Percentiles rank a stretch among this genome's conserved stretches.
phyloP scores from a whole-genome alignment of 30 jellyfish, hydroid and myxozoan species.

The Chironex yamaguchii region DNA sequence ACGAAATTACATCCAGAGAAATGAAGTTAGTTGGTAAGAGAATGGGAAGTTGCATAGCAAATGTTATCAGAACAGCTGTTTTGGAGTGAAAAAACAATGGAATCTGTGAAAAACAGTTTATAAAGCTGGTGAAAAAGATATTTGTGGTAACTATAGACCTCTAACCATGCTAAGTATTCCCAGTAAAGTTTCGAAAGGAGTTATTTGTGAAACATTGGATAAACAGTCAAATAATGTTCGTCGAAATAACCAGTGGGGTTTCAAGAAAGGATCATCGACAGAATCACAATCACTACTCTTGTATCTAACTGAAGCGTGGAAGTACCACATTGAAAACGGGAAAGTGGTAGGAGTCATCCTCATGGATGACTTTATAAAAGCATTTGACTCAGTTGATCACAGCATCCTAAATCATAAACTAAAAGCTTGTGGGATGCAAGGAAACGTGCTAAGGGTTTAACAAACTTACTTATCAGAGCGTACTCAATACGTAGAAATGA shows the following conservation, averaged over 20 bases:
- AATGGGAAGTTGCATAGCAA: slow-evolving; percentile 7
- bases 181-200: slow-evolving; percentile 49
- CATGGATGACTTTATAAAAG: slow-evolving; percentile 67
- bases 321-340: slow-evolving; percentile 33
- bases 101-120: slow-evolving; percentile 10
- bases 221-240: slow-evolving; percentile 36
- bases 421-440: slow-evolving; percentile 47
- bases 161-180: slow-evolving; percentile 53
- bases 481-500: slow-evolving; percentile 36
- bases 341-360: slow-evolving; percentile 53
- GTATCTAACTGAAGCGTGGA: slow-evolving; percentile 64
- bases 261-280: slow-evolving; percentile 54
- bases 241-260: slow-evolving; percentile 72
- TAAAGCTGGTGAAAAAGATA: slow-evolving; percentile 29
- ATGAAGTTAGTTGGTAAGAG: slow-evolving; percentile 9
- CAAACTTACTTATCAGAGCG: slow-evolving; percentile 28
- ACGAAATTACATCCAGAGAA: slow-evolving; percentile 5
- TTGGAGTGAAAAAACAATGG: background rate
- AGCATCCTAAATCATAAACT: slow-evolving; percentile 34
- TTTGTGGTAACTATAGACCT: slow-evolving; percentile 53
- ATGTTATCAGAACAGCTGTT: background rate
- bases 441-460: background rate
- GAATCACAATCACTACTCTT: slow-evolving; percentile 63
- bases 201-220: slow-evolving; percentile 24
- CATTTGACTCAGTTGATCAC: slow-evolving; percentile 65